phyloP scores from a whole-genome alignment of 2,797 vertebrate species.

The Spinus olivaceus region DNA sequence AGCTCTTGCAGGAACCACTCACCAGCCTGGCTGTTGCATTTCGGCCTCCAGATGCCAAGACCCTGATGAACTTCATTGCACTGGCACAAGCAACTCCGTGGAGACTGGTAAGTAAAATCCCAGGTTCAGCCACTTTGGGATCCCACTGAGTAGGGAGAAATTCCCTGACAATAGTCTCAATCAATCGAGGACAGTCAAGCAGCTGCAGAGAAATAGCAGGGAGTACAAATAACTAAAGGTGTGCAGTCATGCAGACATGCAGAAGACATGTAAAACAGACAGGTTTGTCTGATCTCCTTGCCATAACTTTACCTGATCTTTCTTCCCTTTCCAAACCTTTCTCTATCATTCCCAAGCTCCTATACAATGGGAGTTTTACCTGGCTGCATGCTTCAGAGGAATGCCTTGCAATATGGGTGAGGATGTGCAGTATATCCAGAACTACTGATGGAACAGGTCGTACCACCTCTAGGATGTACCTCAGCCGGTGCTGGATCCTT shows the following conservation, averaged over 20 bases:
- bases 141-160: constrained; percentile 90
- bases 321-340: not conserved
- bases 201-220: constrained; percentile 73
- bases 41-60: constrained; percentile 88
- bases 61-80: constrained; percentile 91
- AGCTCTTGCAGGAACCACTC: constrained; percentile 29
- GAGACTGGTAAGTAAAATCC: constrained; percentile 68
- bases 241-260: not conserved
- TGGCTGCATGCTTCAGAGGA: constrained; percentile 83
- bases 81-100: constrained; percentile 83
- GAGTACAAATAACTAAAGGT: not conserved
- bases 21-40: constrained; percentile 90
- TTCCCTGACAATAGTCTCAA: constrained; percentile 86
- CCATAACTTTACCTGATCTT: not conserved
- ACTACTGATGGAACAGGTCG: constrained; percentile 84
- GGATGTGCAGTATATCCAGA: constrained; percentile 85
- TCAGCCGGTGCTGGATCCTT: constrained; percentile 87
- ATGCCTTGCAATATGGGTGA: constrained; percentile 88
- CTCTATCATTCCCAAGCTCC: not conserved
- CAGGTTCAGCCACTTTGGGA: constrained; percentile 41
- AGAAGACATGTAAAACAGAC: not conserved
- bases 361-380: constrained; percentile 63
- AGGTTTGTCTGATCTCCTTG: not conserved
- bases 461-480: constrained; percentile 92
- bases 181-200: constrained; percentile 88